phyloP scores from a whole-genome alignment of 2,888 invertebrate genomes.

The Serripes groenlandicus region DNA sequence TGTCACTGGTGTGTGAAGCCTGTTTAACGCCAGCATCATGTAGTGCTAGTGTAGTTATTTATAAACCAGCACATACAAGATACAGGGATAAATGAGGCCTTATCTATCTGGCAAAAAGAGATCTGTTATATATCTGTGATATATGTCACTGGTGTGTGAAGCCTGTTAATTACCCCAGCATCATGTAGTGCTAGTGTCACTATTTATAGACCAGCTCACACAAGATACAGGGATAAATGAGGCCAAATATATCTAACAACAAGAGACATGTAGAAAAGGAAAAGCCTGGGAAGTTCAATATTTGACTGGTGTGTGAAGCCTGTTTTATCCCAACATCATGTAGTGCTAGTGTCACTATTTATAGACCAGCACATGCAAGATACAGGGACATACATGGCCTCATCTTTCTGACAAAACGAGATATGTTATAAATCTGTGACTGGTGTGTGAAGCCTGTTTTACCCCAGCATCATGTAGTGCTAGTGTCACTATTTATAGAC shows the following conservation, averaged over 20 bases:
- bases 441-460: too few relatives aligned
- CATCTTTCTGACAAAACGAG: too few relatives aligned
- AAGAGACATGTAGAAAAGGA: too few relatives aligned
- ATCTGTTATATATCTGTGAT: background rate
- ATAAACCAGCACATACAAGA: background rate
- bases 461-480: too few relatives aligned
- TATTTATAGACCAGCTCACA: conserved; percentile 1
- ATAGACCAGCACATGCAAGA: too few relatives aligned
- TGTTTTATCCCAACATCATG: conserved; percentile 21
- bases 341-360: too few relatives aligned
- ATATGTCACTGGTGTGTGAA: background rate
- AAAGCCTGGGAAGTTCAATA: too few relatives aligned
- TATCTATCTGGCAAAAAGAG: background rate
- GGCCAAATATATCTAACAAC: background rate
- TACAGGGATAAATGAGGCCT: background rate
- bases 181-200: conserved; percentile 28
- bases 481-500: background rate
- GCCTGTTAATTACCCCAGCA: conserved; percentile 15
- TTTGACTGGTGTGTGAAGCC: background rate
- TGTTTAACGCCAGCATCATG: conserved; percentile 24
- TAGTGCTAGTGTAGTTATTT: conserved; percentile 14
- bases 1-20: too few relatives aligned
- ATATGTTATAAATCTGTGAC: too few relatives aligned
- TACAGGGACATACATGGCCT: too few relatives aligned
- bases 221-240: conserved; percentile 2